Percentiles rank a stretch among this genome's conserved stretches.
Evolutionary conservation across 2,888 invertebrate species (phyloP).

Genomic region (Orthosia cruda): DNA sequence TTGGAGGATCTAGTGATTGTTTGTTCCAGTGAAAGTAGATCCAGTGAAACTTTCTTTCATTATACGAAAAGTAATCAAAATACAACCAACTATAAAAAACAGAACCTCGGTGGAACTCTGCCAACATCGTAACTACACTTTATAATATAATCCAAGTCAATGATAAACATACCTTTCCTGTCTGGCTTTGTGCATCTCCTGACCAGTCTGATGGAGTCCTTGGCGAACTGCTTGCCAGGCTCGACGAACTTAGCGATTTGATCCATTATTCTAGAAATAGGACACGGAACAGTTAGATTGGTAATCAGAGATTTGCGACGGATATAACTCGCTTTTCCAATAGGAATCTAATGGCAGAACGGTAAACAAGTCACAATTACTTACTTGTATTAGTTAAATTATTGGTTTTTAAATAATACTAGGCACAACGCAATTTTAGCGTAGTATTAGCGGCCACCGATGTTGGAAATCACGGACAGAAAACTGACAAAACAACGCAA

Average conservation of each 20-base stretch:
- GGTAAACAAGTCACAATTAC: constrained; percentile 40
- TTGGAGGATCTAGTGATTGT: neutral
- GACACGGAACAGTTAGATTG: constrained; percentile 56
- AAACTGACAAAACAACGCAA: constrained; percentile 76
- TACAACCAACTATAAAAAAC: constrained; percentile 19
- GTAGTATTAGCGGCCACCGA: constrained; percentile 60
- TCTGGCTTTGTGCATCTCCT: constrained; percentile 99
- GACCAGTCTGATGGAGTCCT: constrained; percentile 99
- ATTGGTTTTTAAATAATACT: constrained; percentile 54
- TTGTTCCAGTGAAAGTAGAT: constrained; percentile 10
- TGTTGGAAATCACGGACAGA: constrained; percentile 69
- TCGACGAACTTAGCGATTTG: constrained; percentile 98
- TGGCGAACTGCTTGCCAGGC: constrained; percentile 99
- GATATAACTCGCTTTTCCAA: constrained; percentile 13
- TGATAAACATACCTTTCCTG: constrained; percentile 95
- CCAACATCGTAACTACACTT: constrained; percentile 61
- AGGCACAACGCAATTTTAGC: constrained; percentile 55
- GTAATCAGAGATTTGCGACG: neutral
- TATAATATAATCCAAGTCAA: constrained; percentile 7
- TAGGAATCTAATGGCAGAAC: constrained; percentile 9
- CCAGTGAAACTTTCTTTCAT: constrained; percentile 21
- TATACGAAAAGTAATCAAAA: neutral
- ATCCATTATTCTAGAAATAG: constrained; percentile 95
- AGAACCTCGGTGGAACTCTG: constrained; percentile 56
- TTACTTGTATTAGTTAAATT: constrained; percentile 59